A percentile compares a stretch with the other conserved stretches of the same genome.
Conservation (phyloP, 2,797 vertebrate genomes). For the Agapornis canus region DNA sequence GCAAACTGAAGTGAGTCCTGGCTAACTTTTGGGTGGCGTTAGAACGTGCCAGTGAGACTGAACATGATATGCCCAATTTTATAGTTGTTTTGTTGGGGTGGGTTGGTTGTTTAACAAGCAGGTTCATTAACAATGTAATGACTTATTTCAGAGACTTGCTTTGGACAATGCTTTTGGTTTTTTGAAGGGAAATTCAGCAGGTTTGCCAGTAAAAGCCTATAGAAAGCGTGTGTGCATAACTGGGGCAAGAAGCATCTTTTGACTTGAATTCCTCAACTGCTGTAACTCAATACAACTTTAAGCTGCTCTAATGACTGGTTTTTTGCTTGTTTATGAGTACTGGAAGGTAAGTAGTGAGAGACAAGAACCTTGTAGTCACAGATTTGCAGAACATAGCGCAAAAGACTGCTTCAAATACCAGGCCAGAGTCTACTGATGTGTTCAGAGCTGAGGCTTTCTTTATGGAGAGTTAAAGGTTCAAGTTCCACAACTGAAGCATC, state of each 20-base stretch:
- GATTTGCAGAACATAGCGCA: background rate
- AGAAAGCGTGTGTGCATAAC: background rate
- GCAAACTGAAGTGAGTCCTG: background rate
- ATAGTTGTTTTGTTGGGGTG: background rate
- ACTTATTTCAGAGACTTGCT: background rate
- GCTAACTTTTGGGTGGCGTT: background rate
- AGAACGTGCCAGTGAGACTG: background rate
- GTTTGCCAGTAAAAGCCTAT: background rate
- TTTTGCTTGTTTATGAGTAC: background rate
- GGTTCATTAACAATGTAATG: background rate
- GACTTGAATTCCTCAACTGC: background rate
- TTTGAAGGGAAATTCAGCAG: background rate
- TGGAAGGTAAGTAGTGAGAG: background rate
- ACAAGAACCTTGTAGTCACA: background rate
- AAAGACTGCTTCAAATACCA: background rate
- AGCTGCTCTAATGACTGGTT: background rate
- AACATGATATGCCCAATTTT: background rate
- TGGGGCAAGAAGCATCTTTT: background rate
- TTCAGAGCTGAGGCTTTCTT: background rate
- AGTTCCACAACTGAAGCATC: background rate
- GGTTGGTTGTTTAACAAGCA: background rate
- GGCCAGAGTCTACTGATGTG: background rate
- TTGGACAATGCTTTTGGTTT: background rate
- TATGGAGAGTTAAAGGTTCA: background rate
- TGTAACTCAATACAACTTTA: background rate